A percentile compares a stretch with the other conserved stretches of the same genome.
These are phyloP conservation scores for Cricetomys ansorgei DNA, from an alignment of 2,113 vertebrate genomes.

Conservation along the genomic window DNA sequence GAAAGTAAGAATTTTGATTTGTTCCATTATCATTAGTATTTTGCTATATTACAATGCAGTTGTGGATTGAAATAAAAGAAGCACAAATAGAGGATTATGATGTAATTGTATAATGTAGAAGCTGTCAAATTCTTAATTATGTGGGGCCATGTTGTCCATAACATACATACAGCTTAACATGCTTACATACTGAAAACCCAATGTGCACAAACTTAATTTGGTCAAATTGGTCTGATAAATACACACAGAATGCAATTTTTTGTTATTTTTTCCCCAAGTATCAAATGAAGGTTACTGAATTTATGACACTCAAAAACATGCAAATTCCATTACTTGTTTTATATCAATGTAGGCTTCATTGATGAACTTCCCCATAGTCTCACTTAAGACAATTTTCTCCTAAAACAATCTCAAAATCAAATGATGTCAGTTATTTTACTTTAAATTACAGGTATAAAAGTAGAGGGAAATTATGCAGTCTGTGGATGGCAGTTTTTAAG, in stretches of 20 bases:
- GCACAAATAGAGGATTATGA: neutral
- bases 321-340: neutral
- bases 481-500: neutral
- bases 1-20: neutral
- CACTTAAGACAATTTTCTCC: neutral
- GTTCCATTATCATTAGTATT: neutral
- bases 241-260: neutral
- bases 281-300: neutral
- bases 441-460: constrained; percentile 47
- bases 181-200: neutral
- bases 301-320: neutral
- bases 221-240: neutral
- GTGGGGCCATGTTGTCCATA: too few relatives aligned
- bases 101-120: neutral
- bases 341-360: neutral
- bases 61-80: neutral
- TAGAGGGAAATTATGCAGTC: constrained; percentile 13
- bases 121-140: neutral
- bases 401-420: constrained; percentile 14
- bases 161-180: neutral
- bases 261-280: neutral
- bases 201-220: neutral
- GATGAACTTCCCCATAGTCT: neutral
- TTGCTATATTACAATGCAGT: neutral
- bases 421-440: constrained; percentile 1